Evolutionary conservation across 2,113 vertebrate genomes (phyloP).

Genomic region (Vicugna pacos): DNA sequence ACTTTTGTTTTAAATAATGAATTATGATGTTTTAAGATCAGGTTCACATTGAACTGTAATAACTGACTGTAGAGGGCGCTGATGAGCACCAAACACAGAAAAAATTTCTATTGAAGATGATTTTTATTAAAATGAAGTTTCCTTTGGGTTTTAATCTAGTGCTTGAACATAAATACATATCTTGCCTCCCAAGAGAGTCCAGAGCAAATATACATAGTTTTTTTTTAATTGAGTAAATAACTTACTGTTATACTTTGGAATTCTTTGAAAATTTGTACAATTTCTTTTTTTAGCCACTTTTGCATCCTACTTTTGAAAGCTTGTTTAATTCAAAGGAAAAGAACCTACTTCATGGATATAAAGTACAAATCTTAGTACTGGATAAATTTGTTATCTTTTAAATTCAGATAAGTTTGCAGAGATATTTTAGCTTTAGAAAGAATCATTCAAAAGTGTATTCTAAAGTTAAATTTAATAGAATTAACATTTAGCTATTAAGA

Average conservation of each 20-base stretch:
- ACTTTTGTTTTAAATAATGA: conserved; percentile 58
- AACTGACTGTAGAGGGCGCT: conserved; percentile 82
- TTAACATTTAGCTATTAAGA: conserved; percentile 36
- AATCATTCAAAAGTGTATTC: background rate
- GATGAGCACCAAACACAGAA: conserved; percentile 53
- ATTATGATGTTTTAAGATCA: conserved; percentile 47
- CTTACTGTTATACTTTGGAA: conserved; percentile 45
- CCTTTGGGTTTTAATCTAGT: conserved; percentile 33
- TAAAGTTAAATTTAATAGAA: conserved; percentile 25
- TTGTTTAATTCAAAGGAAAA: conserved; percentile 47
- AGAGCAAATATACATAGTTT: conserved; percentile 6
- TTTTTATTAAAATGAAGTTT: conserved; percentile 46
- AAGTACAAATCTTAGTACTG: conserved; percentile 44
- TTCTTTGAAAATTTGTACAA: conserved; percentile 54
- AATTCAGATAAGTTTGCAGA: conserved; percentile 20
- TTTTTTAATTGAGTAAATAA: background rate
- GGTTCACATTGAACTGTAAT: background rate
- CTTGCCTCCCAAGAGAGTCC: background rate
- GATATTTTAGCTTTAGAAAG: conserved; percentile 33
- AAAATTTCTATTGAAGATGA: conserved; percentile 11
- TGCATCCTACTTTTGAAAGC: conserved; percentile 34
- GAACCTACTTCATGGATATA: background rate
- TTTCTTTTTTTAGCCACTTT: background rate
- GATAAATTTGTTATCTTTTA: conserved; percentile 49
- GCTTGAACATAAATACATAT: conserved; percentile 48